phyloP scores from a whole-genome alignment of 2,113 vertebrate genomes.

The Polypterus senegalus region DNA sequence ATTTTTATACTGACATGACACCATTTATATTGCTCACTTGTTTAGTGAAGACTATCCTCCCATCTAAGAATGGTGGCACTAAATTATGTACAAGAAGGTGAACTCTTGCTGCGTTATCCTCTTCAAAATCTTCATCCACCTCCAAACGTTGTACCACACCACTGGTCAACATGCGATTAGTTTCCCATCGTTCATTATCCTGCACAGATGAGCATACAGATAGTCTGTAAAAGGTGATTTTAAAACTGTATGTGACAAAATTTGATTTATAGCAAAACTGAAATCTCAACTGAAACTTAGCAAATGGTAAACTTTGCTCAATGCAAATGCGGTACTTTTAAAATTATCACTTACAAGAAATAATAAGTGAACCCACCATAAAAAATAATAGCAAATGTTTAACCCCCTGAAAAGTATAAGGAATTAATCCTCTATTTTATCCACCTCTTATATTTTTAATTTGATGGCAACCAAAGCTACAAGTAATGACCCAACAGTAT shows the following conservation, averaged over 20 bases:
- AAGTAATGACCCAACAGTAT: too few species aligned
- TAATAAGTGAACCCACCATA: too few species aligned
- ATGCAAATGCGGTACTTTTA: too few species aligned
- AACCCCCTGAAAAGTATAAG: too few species aligned
- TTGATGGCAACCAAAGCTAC: too few species aligned
- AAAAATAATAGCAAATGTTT: too few species aligned
- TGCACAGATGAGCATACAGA: slow-evolving; percentile 24
- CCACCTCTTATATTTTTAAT: too few species aligned
- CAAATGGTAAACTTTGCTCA: too few species aligned
- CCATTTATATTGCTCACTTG: slow-evolving; percentile 49
- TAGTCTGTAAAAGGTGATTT: background rate
- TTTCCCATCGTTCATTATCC: slow-evolving; percentile 98
- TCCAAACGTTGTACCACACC: slow-evolving; percentile 93
- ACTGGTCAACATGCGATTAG: slow-evolving; percentile 97
- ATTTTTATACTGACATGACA: too few species aligned
- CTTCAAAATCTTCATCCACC: slow-evolving; percentile 95
- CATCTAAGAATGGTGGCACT: slow-evolving; percentile 90
- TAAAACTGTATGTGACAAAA: background rate
- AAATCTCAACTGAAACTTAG: background rate
- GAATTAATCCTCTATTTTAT: too few species aligned
- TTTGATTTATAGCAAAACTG: too few species aligned
- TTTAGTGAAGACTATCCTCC: slow-evolving; percentile 95
- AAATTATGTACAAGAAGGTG: slow-evolving; percentile 92
- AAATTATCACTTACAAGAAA: too few species aligned
- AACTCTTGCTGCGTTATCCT: slow-evolving; percentile 90